Evolutionary conservation across 1,140 invertebrate genomes (phyloP).

Genomic region (Saccostrea glomerata): DNA sequence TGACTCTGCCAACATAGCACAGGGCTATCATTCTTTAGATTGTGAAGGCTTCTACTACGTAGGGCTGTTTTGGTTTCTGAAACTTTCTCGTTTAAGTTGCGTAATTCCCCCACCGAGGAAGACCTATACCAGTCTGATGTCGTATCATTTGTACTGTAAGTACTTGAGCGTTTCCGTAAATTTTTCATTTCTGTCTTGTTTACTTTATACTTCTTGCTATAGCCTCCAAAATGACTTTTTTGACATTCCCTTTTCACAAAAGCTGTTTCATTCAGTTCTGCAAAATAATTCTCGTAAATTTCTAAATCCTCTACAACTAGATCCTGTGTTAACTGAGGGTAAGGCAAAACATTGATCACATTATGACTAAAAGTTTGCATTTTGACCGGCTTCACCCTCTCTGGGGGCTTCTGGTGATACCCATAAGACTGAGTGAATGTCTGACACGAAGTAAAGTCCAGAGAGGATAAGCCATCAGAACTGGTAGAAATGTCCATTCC

Average conservation of each 20-base stretch:
- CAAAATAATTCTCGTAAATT: slow-evolving; percentile 46
- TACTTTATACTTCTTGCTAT: slow-evolving; percentile 36
- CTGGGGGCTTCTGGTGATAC: slow-evolving; percentile 39
- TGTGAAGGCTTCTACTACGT: neutral
- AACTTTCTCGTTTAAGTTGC: neutral
- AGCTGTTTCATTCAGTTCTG: neutral
- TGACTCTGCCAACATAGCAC: neutral
- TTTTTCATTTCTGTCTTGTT: slow-evolving; percentile 12
- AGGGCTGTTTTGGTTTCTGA: neutral
- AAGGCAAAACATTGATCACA: neutral
- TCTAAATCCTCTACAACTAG: slow-evolving; percentile 51
- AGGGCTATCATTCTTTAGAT: neutral
- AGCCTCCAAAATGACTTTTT: slow-evolving; percentile 13
- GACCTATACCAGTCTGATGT: neutral
- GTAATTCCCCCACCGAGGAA: neutral
- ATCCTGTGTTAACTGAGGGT: slow-evolving; percentile 4
- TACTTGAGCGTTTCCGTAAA: neutral
- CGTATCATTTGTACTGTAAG: neutral
- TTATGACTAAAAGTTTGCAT: slow-evolving; percentile 15
- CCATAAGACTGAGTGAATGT: neutral
- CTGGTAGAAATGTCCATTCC: slow-evolving; percentile 44
- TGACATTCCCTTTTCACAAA: neutral
- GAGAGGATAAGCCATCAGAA: neutral
- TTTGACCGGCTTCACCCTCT: slow-evolving; percentile 41
- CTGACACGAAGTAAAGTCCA: neutral